These are phyloP conservation scores for Bos javanicus DNA, from an alignment of 2,113 vertebrate genomes.

Conservation along the genomic window DNA sequence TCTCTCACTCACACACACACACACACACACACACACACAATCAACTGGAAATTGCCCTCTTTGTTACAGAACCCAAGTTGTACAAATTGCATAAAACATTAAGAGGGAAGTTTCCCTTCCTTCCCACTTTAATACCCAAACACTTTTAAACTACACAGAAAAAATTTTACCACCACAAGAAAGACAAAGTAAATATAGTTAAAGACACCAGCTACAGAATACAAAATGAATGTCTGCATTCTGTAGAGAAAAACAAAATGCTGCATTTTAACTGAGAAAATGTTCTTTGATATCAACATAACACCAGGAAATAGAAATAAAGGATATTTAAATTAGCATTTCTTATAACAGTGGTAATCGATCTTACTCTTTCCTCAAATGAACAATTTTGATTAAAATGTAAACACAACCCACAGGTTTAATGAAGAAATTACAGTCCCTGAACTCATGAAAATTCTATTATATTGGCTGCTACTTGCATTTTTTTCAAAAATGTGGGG, in stretches of 20 bases:
- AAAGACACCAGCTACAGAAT: not conserved
- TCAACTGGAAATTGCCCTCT: not conserved
- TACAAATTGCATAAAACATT: not conserved
- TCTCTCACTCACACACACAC: not conserved
- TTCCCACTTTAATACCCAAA: not conserved
- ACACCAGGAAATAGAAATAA: not conserved
- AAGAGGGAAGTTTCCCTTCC: not conserved
- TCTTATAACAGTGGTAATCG: not conserved
- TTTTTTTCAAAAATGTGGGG: not conserved
- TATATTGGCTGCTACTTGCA: not conserved
- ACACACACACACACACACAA: not conserved
- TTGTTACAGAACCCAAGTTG: not conserved
- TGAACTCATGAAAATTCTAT: not conserved
- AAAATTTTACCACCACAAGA: not conserved
- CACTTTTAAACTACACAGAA: not conserved
- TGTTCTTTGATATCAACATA: not conserved
- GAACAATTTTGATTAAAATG: slow-evolving; percentile 10
- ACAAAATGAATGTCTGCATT: not conserved
- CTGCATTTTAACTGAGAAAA: slow-evolving; percentile 31
- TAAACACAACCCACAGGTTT: not conserved
- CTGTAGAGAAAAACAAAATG: not conserved
- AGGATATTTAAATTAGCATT: not conserved
- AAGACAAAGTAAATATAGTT: not conserved
- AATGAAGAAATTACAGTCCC: not conserved
- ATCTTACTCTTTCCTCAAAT: not conserved